These are phyloP conservation scores for Pseudomyrmex cubaensis DNA, from an alignment of 1,140 invertebrate species.

Conservation along the genomic window DNA sequence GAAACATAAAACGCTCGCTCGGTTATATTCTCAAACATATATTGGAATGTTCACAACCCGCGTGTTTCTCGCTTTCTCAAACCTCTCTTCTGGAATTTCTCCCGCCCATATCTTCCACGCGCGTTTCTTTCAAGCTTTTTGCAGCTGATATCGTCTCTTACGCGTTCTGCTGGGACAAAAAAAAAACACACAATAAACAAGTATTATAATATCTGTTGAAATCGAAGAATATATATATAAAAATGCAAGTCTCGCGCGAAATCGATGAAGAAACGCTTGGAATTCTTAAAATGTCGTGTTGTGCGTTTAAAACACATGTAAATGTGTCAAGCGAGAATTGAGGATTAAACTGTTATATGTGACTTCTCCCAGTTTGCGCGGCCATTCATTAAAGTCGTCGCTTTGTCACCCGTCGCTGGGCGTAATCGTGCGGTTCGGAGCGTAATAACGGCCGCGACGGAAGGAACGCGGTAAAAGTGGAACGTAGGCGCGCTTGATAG, in stretches of 20 bases:
- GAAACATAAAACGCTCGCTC: conserved; percentile 15
- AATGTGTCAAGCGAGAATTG: not conserved
- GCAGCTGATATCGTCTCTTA: not conserved
- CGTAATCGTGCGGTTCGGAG: not conserved
- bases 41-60: conserved; percentile 69
- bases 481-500: conserved; percentile 52
- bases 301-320: not conserved
- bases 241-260: too few species aligned
- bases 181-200: too few species aligned
- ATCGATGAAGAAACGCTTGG: too few species aligned
- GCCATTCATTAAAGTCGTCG: conserved; percentile 45
- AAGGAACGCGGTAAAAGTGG: conserved; percentile 60
- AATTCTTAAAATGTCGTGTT: not conserved
- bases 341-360: not conserved
- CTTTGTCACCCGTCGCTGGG: not conserved
- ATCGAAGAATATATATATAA: too few species aligned
- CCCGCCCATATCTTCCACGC: conserved; percentile 65
- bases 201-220: too few species aligned
- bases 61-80: conserved; percentile 74
- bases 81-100: conserved; percentile 73
- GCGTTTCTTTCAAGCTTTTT: conserved; percentile 4
- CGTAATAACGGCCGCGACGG: conserved; percentile 16
- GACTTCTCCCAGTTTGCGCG: not conserved
- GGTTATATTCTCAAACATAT: conserved; percentile 43
- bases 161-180: too few species aligned